Percentiles rank a stretch among this genome's conserved stretches.
Evolutionary conservation across 1,140 invertebrate species (phyloP).

Genomic region (Leptonema lineaticorne): DNA sequence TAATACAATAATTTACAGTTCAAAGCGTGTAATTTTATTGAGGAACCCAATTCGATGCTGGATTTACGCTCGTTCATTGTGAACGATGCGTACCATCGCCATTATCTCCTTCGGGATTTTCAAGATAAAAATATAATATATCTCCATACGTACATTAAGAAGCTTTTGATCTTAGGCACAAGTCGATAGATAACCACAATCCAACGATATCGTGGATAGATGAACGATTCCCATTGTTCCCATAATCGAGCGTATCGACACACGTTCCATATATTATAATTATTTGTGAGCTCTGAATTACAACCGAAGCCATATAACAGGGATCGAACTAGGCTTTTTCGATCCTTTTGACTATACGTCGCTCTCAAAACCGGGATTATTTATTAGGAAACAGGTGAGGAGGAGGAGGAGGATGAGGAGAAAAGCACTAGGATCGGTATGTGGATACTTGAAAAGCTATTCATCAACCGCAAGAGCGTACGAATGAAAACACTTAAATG

Average conservation of each 20-base stretch:
- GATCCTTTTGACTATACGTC: too few species aligned
- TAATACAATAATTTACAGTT: too few species aligned
- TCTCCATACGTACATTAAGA: too few species aligned
- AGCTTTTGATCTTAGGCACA: neutral
- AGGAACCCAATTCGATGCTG: too few species aligned
- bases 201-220: too few species aligned
- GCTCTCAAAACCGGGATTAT: too few species aligned
- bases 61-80: too few species aligned
- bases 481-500: constrained; percentile 12
- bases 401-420: neutral
- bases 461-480: too few species aligned
- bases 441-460: neutral
- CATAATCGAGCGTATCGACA: constrained; percentile 1
- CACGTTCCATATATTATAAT: constrained; percentile 8
- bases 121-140: too few species aligned
- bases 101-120: neutral
- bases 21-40: too few species aligned
- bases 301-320: neutral
- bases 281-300: constrained; percentile 15
- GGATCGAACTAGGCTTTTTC: neutral
- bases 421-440: neutral
- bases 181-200: neutral
- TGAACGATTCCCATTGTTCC: constrained; percentile 7
- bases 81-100: too few species aligned
- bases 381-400: neutral